These are phyloP conservation scores for Nyctereutes procyonoides DNA, from an alignment of 2,113 vertebrate species.

Conservation along the genomic window DNA sequence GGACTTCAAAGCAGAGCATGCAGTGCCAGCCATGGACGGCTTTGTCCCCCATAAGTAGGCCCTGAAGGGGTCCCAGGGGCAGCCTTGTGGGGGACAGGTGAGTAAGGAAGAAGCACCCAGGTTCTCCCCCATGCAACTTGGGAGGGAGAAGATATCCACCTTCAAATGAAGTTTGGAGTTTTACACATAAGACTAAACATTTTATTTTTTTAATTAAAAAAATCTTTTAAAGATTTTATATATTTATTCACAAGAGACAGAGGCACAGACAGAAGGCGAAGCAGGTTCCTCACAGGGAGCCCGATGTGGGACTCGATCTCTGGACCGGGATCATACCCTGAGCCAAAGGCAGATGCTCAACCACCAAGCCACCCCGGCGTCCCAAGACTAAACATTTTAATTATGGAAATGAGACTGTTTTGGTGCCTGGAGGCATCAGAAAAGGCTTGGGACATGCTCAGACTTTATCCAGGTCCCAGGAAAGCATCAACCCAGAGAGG, in stretches of 20 bases:
- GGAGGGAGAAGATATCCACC: background rate
- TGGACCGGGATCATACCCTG: background rate
- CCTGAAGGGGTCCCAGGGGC: background rate
- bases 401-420: background rate
- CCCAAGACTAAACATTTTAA: background rate
- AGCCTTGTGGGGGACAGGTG: background rate
- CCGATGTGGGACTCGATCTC: fast-evolving
- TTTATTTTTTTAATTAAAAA: background rate
- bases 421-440: background rate
- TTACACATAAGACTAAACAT: background rate
- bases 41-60: background rate
- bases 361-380: background rate
- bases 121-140: background rate
- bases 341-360: background rate
- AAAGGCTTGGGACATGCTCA: background rate
- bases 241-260: background rate
- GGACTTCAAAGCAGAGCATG: background rate
- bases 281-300: background rate
- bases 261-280: background rate
- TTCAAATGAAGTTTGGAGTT: background rate
- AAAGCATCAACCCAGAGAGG: background rate
- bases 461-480: background rate
- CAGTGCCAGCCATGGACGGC: background rate
- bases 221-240: background rate
- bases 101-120: background rate